These are phyloP conservation scores for Selenia dentaria DNA, from an alignment of 2,888 invertebrate genomes.

Conservation along the genomic window DNA sequence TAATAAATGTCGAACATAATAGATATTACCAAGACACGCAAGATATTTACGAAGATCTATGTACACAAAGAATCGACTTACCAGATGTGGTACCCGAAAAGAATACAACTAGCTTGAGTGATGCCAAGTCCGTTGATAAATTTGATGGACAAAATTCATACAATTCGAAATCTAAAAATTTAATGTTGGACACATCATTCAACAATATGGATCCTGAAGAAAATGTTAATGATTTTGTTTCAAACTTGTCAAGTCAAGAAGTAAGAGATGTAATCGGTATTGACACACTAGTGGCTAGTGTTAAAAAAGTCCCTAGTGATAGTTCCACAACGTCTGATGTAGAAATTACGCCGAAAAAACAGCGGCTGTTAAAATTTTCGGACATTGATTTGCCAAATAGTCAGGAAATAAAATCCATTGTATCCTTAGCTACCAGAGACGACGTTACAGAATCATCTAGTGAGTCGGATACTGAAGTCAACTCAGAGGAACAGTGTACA, in stretches of 20 bases:
- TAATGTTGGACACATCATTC: conserved; percentile 20
- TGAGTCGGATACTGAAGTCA: conserved; percentile 62
- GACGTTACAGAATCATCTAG: conserved; percentile 54
- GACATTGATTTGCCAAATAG: conserved; percentile 65
- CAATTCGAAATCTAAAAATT: conserved; percentile 28
- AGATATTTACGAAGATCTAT: conserved; percentile 65
- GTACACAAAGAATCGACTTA: conserved; percentile 51
- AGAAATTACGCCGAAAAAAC: conserved; percentile 62
- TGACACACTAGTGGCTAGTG: conserved; percentile 30
- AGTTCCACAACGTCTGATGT: conserved; percentile 47
- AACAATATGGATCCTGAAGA: conserved; percentile 37
- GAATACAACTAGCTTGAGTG: not conserved
- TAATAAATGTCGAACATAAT: conserved; percentile 34
- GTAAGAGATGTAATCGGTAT: conserved; percentile 47
- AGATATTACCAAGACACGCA: conserved; percentile 70
- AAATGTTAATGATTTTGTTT: conserved; percentile 41
- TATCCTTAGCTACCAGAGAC: conserved; percentile 38
- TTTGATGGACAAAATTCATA: not conserved
- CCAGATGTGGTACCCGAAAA: conserved; percentile 13
- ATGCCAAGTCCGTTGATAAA: not conserved
- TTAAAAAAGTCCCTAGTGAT: conserved; percentile 52
- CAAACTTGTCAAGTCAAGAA: conserved; percentile 44
- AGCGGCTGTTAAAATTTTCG: conserved; percentile 49
- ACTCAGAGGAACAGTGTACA: conserved; percentile 51
- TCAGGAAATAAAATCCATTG: conserved; percentile 67